Percentiles rank a stretch among this genome's conserved stretches.
Evolutionary conservation across 2,888 invertebrate species (phyloP).

Genomic region (Cyrtodaria siliqua): DNA sequence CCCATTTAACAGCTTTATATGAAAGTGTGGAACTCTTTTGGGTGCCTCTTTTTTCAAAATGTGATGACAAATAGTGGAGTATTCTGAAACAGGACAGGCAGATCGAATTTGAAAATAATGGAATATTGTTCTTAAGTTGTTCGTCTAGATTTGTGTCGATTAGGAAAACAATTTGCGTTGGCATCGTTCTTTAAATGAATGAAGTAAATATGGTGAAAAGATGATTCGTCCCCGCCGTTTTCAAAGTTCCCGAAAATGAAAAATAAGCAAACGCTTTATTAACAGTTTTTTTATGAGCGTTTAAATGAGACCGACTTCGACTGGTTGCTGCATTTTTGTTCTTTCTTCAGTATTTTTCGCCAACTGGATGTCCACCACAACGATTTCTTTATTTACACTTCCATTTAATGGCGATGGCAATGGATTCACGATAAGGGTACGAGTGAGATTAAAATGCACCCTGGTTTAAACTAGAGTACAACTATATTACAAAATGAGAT

Average conservation of each 20-base stretch:
- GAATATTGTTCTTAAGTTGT: slow-evolving; percentile 8
- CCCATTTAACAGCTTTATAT: slow-evolving; percentile 72
- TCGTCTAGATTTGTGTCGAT: slow-evolving; percentile 64
- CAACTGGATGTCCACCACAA: no score
- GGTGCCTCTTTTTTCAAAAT: slow-evolving; percentile 33
- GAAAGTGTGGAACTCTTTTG: slow-evolving; percentile 42
- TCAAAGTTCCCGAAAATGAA: slow-evolving; percentile 44
- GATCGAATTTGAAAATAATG: slow-evolving; percentile 59
- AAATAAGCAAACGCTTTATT: slow-evolving; percentile 4
- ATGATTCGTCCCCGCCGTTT: slow-evolving; percentile 10
- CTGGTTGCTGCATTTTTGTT: no score
- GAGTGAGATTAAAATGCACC: no score
- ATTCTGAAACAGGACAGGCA: slow-evolving; percentile 70
- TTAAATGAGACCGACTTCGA: neutral
- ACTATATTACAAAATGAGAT: no score
- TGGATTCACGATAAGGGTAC: no score
- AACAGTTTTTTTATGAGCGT: neutral
- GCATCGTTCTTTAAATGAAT: slow-evolving; percentile 22
- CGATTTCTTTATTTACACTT: no score
- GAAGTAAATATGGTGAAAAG: neutral
- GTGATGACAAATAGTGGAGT: slow-evolving; percentile 61
- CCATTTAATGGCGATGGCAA: no score
- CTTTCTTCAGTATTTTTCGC: no score
- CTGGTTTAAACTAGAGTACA: no score
- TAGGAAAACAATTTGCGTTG: slow-evolving; percentile 71